These are phyloP conservation scores for Pipistrellus kuhlii DNA, from an alignment of 2,797 vertebrate genomes.

Conservation along the genomic window DNA sequence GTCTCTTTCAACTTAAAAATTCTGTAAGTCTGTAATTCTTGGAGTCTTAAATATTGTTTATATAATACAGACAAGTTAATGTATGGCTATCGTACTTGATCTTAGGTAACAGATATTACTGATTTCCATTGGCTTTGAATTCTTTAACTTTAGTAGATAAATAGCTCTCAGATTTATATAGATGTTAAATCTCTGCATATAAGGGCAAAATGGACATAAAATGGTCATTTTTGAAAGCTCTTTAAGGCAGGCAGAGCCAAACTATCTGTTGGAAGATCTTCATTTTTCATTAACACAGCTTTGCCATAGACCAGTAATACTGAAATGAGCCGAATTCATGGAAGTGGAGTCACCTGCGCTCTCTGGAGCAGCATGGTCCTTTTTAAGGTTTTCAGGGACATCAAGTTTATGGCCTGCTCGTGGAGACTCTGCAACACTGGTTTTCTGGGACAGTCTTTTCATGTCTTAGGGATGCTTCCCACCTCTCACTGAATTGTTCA, in stretches of 20 bases:
- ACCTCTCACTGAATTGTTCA: background rate
- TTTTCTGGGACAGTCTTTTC: background rate
- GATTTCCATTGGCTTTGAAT: constrained; percentile 46
- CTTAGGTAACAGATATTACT: constrained; percentile 1
- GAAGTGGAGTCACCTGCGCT: background rate
- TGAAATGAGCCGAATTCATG: background rate
- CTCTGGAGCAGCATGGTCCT: background rate
- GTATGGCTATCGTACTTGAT: background rate
- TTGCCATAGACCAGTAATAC: background rate
- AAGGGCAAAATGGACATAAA: background rate
- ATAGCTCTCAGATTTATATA: background rate
- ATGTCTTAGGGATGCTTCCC: background rate
- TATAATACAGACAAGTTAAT: background rate
- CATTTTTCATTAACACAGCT: background rate
- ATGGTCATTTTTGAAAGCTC: background rate
- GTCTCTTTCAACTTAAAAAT: constrained; percentile 11
- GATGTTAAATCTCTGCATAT: background rate
- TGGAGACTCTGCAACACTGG: background rate
- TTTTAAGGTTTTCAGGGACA: background rate
- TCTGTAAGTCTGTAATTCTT: constrained; percentile 41
- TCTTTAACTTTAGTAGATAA: constrained; percentile 35
- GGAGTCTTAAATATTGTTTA: constrained; percentile 12
- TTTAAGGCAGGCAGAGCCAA: background rate
- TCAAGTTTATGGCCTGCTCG: background rate
- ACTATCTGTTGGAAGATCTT: background rate